phyloP scores from a whole-genome alignment of 2,888 invertebrate species.

The Parnassius glacialis region DNA sequence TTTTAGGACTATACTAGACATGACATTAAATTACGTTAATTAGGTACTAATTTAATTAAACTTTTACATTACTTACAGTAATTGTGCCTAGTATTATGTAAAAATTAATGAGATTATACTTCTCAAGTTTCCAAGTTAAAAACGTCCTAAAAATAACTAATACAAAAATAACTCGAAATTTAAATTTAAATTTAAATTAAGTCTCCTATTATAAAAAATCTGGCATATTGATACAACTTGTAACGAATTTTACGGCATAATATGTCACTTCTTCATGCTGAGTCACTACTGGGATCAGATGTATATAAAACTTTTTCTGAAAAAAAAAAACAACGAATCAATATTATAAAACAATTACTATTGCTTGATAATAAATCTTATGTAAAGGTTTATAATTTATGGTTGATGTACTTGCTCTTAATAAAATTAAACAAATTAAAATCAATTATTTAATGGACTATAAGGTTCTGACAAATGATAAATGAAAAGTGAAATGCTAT shows the following conservation, averaged over 20 bases:
- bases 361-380: too few species aligned
- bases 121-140: conserved; percentile 20
- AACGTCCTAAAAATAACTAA: conserved; percentile 10
- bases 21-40: conserved; percentile 15
- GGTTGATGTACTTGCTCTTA: too few species aligned
- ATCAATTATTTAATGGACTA: too few species aligned
- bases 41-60: conserved; percentile 12
- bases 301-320: conserved; percentile 8
- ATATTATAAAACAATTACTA: too few species aligned
- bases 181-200: conserved; percentile 5
- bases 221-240: background rate
- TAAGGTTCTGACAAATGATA: too few species aligned
- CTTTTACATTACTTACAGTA: conserved; percentile 30
- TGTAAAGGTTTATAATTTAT: too few species aligned
- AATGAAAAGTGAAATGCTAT: too few species aligned
- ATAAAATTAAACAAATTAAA: too few species aligned
- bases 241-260: background rate
- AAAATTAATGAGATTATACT: conserved; percentile 40
- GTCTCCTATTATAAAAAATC: conserved; percentile 5
- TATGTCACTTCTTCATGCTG: background rate
- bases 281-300: background rate
- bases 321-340: background rate
- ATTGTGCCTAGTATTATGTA: conserved; percentile 37
- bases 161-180: conserved; percentile 23
- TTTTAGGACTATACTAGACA: conserved; percentile 35